Conservation (phyloP, 1,140 invertebrate genomes). For the Sitophilus oryzae region DNA sequence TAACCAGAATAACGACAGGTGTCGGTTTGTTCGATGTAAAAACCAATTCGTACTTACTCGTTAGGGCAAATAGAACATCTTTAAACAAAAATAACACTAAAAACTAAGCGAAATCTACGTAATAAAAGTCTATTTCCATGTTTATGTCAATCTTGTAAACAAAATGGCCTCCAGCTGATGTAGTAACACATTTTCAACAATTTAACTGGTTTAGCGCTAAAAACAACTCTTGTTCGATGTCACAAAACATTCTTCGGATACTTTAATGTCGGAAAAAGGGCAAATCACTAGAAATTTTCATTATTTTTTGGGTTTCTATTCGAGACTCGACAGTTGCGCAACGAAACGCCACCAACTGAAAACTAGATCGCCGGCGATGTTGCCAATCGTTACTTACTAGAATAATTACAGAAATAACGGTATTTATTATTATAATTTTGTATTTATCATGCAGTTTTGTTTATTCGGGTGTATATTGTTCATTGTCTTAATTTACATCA, state of each 20-base stretch:
- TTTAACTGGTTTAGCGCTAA: not conserved
- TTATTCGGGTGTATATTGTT: not conserved
- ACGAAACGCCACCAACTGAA: conserved; percentile 22
- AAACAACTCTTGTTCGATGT: not conserved
- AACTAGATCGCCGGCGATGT: conserved; percentile 13
- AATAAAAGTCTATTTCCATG: conserved; percentile 39
- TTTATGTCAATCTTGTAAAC: conserved; percentile 38
- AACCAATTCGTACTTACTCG: conserved; percentile 13
- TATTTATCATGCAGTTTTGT: not conserved
- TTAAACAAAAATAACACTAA: conserved; percentile 17
- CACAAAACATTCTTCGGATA: not conserved
- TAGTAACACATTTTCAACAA: conserved; percentile 29
- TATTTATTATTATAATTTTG: not conserved
- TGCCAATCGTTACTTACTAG: not conserved
- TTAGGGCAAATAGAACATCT: conserved; percentile 23
- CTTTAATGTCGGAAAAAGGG: not conserved
- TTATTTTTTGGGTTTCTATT: conserved; percentile 17
- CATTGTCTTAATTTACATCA: no score
- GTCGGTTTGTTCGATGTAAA: not conserved
- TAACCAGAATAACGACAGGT: not conserved
- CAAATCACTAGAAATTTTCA: not conserved
- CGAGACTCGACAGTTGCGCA: conserved; percentile 23
- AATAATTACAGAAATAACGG: conserved; percentile 2
- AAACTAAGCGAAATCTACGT: conserved; percentile 21
- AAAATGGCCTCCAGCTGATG: conserved; percentile 41